Base-by-base conservation (phyloP, 2,888 invertebrate species). In the Hypomecis punctinalis region DNA sequence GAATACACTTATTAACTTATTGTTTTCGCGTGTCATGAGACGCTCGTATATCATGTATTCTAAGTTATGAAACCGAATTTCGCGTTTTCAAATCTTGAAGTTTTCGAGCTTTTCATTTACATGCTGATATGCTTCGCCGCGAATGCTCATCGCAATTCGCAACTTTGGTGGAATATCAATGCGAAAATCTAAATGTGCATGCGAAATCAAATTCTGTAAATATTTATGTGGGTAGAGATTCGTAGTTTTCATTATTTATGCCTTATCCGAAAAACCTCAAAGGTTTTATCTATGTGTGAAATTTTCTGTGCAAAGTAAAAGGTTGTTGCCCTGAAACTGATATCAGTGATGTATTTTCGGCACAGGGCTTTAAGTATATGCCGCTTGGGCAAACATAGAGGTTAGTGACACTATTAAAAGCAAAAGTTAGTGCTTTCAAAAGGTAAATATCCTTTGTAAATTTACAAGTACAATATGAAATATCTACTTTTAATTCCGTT, bases 1-100 rank as follows among this genome's bases (percentile, higher is more conserved):
- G 67, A 71, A 71, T 77, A 72, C 75, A 77, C 78, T 79, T 72
- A 71, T 77, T 73, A 78, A 87, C 84, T 85, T 89, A 88, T 89
- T 87, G 88, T 88, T 88, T 88, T 86, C 83, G 66, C 79, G 69
- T 83, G 87, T 84, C 87, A 86, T 74, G 75, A 64, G 66, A 75
- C 82, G 83, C 13, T 51, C 49, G 87, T 85, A 84, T 86, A 88
- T 86, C 75, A 82, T 77, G 78, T 76, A 74, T 70, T 76, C 71
- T 45, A 80, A 81, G 78, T 81, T 81, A 84, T 81, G 79, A 81
- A 82, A 81, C 76, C 69, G 73, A 56, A 57, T 57, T 48, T 60
- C 33, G 48, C 40, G 37, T 36, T 59, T 47, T 42, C 63, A 52
- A 46, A 40, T 45, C 13, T 62, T 61, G 33, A 23, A 42, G 45